phyloP scores from a whole-genome alignment of 2,888 invertebrate species.

The Girardia tigrina region DNA sequence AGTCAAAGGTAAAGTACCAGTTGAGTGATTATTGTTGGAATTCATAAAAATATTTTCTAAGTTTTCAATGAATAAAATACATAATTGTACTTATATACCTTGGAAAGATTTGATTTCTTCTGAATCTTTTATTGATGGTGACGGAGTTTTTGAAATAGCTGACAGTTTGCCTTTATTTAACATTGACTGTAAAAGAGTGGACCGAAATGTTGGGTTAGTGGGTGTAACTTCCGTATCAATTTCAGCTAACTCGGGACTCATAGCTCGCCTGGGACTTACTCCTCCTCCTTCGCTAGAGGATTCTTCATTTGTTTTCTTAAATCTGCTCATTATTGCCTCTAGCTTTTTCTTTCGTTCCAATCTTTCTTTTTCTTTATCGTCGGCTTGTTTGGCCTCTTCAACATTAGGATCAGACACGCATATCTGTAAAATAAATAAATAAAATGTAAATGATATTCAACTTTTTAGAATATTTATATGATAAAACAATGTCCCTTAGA shows the following conservation, averaged over 20 bases:
- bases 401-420: no score
- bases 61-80: not conserved
- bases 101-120: not conserved
- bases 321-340: not conserved
- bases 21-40: not conserved
- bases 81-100: not conserved
- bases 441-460: no score
- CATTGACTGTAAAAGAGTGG: not conserved
- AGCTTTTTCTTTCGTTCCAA: not conserved
- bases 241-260: slow-evolving; percentile 8
- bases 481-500: no score
- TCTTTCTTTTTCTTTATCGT: slow-evolving; percentile 6
- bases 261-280: not conserved
- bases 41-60: not conserved
- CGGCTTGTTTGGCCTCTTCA: no score
- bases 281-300: not conserved
- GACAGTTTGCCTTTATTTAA: not conserved
- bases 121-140: not conserved
- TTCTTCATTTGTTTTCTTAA: not conserved
- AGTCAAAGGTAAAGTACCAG: not conserved
- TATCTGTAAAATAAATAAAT: no score
- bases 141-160: not conserved
- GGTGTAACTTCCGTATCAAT: not conserved
- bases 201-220: not conserved
- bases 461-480: no score